Base-by-base conservation (phyloP, 1,140 invertebrate species). In the Ceratoteleas bidentatus region DNA sequence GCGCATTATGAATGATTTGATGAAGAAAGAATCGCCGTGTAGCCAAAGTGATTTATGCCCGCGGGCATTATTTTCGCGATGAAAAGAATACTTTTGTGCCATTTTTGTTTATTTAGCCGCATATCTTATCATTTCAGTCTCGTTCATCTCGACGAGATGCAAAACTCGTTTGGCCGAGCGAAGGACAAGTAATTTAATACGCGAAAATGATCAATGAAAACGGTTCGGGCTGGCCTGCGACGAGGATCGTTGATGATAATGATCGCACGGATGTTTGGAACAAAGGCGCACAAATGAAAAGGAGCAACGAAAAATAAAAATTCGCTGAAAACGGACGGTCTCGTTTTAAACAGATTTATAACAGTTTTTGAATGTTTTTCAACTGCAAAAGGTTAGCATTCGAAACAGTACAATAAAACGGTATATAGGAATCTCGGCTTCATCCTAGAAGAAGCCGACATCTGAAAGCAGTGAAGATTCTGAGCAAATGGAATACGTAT, bases 1-100 rank as follows among this genome's bases (percentile, higher is more conserved):
- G 54, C n/a, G 43, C 62, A 43, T 80, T 74, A 64, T 79, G 68
- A 73, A 79, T 73, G 76, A 79, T 79, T 68, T 68, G 54, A 73
- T 58, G 57, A 72, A 70, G 52, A 52, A 77, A 77, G 65, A 77
- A 64, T 77, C 60, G 52, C 53, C 49, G 56, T 75, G 62, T 60
- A 68, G 73, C 62, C 45, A 53, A 77, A 78, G 66, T 72, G 66
- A 78, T 72, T 78, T 78, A 78, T 72, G 61, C 75, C 14, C 36
- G 54, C 14, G 50, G 43, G 54, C 66, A 66, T 64, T 65, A 58
- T 60, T 66, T 58, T 77, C 74, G 15, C 52, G 50, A 43, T 68
- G 60, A 57, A 78, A 70, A 60, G 57, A 77, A 78, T 32, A 62
- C 47, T 56, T 69, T 62, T 54, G 11, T 34, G 14, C 24, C 16